phyloP scores from a whole-genome alignment of 92 coral and sea anemone genomes.

The Epizoanthus fatuus region DNA sequence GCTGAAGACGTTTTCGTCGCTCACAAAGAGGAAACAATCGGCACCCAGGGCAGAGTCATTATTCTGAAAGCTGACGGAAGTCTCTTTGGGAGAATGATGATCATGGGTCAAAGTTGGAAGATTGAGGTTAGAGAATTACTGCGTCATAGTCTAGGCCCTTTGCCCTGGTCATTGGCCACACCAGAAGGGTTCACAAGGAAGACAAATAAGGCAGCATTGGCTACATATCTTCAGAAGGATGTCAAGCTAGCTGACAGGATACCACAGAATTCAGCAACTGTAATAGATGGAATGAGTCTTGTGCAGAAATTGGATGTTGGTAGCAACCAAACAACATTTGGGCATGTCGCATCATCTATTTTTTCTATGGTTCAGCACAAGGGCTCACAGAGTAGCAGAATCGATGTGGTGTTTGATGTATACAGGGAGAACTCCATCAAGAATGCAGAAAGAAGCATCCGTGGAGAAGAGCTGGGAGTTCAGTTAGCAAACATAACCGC shows the following conservation, averaged over 20 bases:
- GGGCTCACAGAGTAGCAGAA: constrained; percentile 48
- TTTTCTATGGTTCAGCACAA: constrained; percentile 53
- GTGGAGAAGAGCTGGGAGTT: constrained; percentile 60
- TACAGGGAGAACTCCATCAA: constrained; percentile 60
- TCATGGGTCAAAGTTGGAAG: constrained; percentile 61
- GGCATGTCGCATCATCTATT: constrained; percentile 49
- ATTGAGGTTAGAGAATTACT: constrained; percentile 50
- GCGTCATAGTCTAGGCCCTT: constrained; percentile 52
- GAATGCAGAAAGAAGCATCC: constrained; percentile 50
- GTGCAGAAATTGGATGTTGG: constrained; percentile 33
- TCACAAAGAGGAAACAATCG: not conserved
- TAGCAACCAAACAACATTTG: constrained; percentile 38
- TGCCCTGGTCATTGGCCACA: constrained; percentile 61
- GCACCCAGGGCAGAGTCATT: constrained; percentile 6
- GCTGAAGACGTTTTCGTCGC: constrained; percentile 1
- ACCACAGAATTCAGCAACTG: constrained; percentile 47
- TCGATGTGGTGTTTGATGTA: constrained; percentile 66
- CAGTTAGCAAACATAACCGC: constrained; percentile 61
- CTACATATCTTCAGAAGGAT: constrained; percentile 11
- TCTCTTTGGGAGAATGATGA: constrained; percentile 44
- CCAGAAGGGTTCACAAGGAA: constrained; percentile 45
- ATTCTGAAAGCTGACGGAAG: constrained; percentile 66
- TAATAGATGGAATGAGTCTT: constrained; percentile 38
- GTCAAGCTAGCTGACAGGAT: constrained; percentile 43
- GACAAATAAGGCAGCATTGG: constrained; percentile 20